Evolutionary conservation across 1,140 invertebrate species (phyloP).

Genomic region (Drosophila tsacasi): DNA sequence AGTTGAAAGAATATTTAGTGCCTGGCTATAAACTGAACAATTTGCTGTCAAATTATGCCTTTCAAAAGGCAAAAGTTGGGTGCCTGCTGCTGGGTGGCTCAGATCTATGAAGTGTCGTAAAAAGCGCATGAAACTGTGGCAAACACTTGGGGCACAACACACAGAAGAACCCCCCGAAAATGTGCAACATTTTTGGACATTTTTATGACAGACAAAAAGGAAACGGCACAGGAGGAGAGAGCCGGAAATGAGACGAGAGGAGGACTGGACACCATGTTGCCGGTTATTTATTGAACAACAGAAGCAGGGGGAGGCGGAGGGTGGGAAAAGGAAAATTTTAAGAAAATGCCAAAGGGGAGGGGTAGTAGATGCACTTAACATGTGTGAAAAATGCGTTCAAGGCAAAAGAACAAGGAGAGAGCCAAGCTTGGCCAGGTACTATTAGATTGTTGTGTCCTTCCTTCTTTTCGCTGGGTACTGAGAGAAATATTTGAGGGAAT

Average conservation of each 20-base stretch:
- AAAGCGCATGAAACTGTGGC: slow-evolving; percentile 67
- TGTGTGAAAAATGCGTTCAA: slow-evolving; percentile 72
- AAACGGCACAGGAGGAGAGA: slow-evolving; percentile 8
- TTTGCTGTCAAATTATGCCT: slow-evolving; percentile 77
- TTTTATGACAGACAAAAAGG: slow-evolving; percentile 60
- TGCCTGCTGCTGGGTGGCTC: background rate
- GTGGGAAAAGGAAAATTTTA: background rate
- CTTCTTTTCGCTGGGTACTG: background rate
- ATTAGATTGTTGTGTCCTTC: slow-evolving; percentile 47
- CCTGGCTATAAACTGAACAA: slow-evolving; percentile 67
- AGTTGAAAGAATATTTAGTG: slow-evolving; percentile 63
- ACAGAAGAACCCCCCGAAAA: slow-evolving; percentile 4
- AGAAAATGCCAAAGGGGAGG: background rate
- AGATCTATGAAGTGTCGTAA: slow-evolving; percentile 63
- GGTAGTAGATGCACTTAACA: slow-evolving; percentile 41
- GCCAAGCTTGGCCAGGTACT: slow-evolving; percentile 52
- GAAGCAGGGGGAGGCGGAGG: background rate
- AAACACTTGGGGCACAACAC: slow-evolving; percentile 53
- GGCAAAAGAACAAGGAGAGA: slow-evolving; percentile 53
- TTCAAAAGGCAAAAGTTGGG: slow-evolving; percentile 33
- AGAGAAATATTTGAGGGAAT: background rate
- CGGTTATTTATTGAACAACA: slow-evolving; percentile 72
- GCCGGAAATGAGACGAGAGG: slow-evolving; percentile 40
- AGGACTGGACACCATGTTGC: slow-evolving; percentile 43
- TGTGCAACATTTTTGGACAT: slow-evolving; percentile 72